These are phyloP conservation scores for Gnatocerus cornutus DNA, from an alignment of 2,888 invertebrate species.

Conservation along the genomic window DNA sequence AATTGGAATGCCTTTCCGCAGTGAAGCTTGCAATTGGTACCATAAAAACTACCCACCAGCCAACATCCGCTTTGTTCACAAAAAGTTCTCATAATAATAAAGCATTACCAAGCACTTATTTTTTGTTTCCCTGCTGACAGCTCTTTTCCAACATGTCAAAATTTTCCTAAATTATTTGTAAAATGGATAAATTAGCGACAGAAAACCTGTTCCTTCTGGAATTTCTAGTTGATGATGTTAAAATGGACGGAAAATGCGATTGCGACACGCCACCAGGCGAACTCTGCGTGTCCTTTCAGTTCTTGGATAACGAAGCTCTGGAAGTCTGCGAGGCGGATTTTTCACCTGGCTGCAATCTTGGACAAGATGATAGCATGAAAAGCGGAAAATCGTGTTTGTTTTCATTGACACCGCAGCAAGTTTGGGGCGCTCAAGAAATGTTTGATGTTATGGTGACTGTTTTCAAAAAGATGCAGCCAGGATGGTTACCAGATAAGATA, in stretches of 20 bases:
- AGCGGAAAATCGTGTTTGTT: conserved; percentile 82
- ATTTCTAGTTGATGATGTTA: conserved; percentile 76
- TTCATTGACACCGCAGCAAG: conserved; percentile 74
- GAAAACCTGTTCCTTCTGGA: conserved; percentile 78
- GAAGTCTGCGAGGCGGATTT: conserved; percentile 78
- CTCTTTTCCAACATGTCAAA: conserved; percentile 26
- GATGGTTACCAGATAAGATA: conserved; percentile 78
- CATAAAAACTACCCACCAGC: conserved; percentile 74
- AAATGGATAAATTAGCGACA: conserved; percentile 71
- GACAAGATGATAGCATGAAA: conserved; percentile 71
- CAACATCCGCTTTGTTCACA: conserved; percentile 61
- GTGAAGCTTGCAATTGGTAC: conserved; percentile 76
- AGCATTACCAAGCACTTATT: conserved; percentile 20
- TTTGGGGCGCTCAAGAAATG: conserved; percentile 72
- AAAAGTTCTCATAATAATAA: conserved; percentile 56
- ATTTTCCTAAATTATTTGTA: conserved; percentile 48
- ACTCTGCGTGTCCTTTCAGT: conserved; percentile 78
- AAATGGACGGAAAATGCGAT: conserved; percentile 61
- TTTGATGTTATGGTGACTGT: conserved; percentile 76
- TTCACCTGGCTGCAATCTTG: conserved; percentile 61
- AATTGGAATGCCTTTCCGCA: conserved; percentile 73
- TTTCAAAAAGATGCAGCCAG: conserved; percentile 76
- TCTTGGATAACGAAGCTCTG: conserved; percentile 75
- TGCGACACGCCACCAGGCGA: conserved; percentile 68
- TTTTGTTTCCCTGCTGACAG: conserved; percentile 48